phyloP scores from a whole-genome alignment of 2,888 invertebrate genomes.

The Caenorhabditis becei region DNA sequence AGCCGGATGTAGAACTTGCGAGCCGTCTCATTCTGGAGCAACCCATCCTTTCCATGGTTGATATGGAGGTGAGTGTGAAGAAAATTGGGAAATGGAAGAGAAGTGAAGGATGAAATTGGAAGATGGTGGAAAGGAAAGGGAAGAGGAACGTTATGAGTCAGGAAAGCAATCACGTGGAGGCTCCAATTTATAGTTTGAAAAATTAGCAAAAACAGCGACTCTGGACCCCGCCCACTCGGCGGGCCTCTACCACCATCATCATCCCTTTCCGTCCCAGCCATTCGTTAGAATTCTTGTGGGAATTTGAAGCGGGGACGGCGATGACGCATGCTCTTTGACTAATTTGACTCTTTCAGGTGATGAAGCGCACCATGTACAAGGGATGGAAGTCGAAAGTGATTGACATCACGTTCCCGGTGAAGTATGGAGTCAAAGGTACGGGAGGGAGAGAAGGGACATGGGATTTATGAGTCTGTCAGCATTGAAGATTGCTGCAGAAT shows the following conservation, averaged over 20 bases:
- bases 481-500: not conserved
- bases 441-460: not conserved
- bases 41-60: slow-evolving; percentile 93
- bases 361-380: slow-evolving; percentile 90
- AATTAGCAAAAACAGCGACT: slow-evolving; percentile 21
- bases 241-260: not conserved
- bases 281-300: slow-evolving; percentile 41
- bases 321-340: slow-evolving; percentile 23
- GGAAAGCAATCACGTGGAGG: slow-evolving; percentile 3
- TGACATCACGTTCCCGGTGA: slow-evolving; percentile 91
- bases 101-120: not conserved
- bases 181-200: slow-evolving; percentile 33
- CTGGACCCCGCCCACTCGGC: slow-evolving; percentile 7
- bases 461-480: slow-evolving; percentile 30
- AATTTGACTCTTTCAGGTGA: slow-evolving; percentile 68
- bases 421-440: slow-evolving; percentile 85
- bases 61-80: slow-evolving; percentile 90
- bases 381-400: slow-evolving; percentile 91
- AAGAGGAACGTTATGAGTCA: slow-evolving; percentile 2
- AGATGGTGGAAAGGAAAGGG: not conserved
- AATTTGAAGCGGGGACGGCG: slow-evolving; percentile 7
- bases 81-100: too few species aligned
- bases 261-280: not conserved
- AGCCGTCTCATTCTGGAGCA: slow-evolving; percentile 94
- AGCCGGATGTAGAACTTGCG: slow-evolving; percentile 89